Percentiles rank a stretch among this genome's conserved stretches.
Conservation (phyloP, 2,797 vertebrate genomes). For the Cheirogaleus major region DNA sequence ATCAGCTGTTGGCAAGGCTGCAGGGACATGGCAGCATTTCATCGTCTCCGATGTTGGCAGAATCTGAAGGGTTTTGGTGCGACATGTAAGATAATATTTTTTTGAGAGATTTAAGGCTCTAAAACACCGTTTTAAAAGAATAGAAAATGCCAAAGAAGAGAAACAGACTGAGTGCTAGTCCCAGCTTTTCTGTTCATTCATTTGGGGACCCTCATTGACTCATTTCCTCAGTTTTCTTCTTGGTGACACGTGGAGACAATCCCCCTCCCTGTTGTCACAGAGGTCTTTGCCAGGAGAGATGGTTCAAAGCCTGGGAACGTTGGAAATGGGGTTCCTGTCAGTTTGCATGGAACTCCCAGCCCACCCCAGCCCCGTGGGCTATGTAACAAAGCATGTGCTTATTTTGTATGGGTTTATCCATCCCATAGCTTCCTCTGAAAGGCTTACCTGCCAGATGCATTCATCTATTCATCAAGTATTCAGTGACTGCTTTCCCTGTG, state of each 20-base stretch:
- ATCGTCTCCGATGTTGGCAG: background rate
- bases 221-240: background rate
- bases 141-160: background rate
- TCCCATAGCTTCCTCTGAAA: background rate
- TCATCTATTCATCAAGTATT: too few species aligned
- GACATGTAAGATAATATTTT: rapidly evolving
- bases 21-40: background rate
- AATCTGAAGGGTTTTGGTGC: background rate
- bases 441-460: rapidly evolving
- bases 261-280: background rate
- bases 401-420: rapidly evolving
- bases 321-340: background rate
- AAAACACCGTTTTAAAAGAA: background rate
- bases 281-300: background rate
- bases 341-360: background rate
- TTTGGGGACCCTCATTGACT: background rate
- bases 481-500: background rate
- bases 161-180: rapidly evolving
- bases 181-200: background rate
- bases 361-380: background rate
- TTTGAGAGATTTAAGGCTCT: background rate
- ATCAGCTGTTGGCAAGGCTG: background rate
- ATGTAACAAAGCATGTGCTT: background rate
- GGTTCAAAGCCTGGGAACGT: background rate
- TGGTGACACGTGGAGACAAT: background rate